Evolutionary conservation across 2,113 vertebrate genomes (phyloP).

Genomic region (Macroglossus sobrinus): DNA sequence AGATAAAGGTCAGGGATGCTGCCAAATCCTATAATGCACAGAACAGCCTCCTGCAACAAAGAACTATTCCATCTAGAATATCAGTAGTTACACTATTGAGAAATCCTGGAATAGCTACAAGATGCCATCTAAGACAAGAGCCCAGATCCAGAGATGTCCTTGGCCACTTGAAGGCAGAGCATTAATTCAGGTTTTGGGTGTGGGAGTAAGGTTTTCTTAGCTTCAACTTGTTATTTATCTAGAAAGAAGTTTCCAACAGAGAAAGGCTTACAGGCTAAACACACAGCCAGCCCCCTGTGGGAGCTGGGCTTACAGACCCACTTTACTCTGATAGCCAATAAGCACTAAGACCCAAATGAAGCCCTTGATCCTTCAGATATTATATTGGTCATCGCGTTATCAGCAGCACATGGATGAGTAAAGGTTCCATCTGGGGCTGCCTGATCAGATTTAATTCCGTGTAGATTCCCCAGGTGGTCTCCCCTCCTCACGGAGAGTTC

Average conservation of each 20-base stretch:
- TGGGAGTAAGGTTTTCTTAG: background rate
- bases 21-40: background rate
- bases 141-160: background rate
- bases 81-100: background rate
- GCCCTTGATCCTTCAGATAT: background rate
- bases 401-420: background rate
- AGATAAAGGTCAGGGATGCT: background rate
- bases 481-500: constrained; percentile 16
- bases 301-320: background rate
- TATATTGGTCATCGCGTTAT: background rate
- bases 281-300: background rate
- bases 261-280: background rate
- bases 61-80: background rate
- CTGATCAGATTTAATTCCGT: constrained; percentile 30
- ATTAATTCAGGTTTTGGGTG: background rate
- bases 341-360: background rate
- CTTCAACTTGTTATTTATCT: background rate
- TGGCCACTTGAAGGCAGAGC: background rate
- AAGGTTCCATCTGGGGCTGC: background rate
- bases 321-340: background rate
- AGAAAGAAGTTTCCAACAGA: background rate
- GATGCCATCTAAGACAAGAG: background rate
- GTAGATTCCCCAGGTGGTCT: constrained; percentile 26
- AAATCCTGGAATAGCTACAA: background rate
- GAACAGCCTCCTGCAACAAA: background rate